A percentile compares a stretch with the other conserved stretches of the same genome.
These are phyloP conservation scores for Agrochola macilenta DNA, from an alignment of 2,888 invertebrate species.

Conservation along the genomic window DNA sequence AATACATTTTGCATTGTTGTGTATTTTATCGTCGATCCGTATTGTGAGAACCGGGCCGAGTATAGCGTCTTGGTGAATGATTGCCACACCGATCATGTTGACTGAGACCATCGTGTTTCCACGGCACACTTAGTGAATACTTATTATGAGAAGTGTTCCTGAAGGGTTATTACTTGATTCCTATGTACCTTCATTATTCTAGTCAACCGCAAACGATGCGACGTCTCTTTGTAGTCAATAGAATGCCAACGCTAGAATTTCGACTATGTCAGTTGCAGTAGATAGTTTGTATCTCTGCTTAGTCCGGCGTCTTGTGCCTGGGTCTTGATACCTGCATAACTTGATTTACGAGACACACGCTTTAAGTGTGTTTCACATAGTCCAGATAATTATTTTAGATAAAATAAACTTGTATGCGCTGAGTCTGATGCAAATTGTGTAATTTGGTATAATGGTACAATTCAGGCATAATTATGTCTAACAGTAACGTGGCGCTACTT, in stretches of 20 bases:
- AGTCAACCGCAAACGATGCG: background rate
- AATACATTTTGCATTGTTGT: conserved; percentile 28
- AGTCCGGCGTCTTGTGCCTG: background rate
- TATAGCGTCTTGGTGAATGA: conserved; percentile 45
- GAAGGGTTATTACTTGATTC: background rate
- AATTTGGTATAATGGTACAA: background rate
- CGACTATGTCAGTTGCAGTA: conserved; percentile 31
- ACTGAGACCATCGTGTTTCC: conserved; percentile 58
- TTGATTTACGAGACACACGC: conserved; percentile 21
- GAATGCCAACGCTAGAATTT: conserved; percentile 28
- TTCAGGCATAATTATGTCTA: background rate
- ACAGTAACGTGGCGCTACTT: too few relatives aligned
- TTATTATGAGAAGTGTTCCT: conserved; percentile 47
- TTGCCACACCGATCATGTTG: conserved; percentile 63
- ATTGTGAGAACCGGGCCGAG: conserved; percentile 58
- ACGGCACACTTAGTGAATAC: conserved; percentile 52
- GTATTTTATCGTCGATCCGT: conserved; percentile 24
- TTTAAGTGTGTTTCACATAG: conserved; percentile 16
- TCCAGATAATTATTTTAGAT: conserved; percentile 11
- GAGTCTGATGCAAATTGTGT: background rate
- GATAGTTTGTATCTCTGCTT: background rate
- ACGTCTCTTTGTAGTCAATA: conserved; percentile 18
- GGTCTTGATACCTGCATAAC: conserved; percentile 28
- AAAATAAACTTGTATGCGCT: background rate
- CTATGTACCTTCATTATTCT: background rate